These are phyloP conservation scores for Ophion obscuratus DNA, from an alignment of 2,888 invertebrate genomes.

Conservation along the genomic window DNA sequence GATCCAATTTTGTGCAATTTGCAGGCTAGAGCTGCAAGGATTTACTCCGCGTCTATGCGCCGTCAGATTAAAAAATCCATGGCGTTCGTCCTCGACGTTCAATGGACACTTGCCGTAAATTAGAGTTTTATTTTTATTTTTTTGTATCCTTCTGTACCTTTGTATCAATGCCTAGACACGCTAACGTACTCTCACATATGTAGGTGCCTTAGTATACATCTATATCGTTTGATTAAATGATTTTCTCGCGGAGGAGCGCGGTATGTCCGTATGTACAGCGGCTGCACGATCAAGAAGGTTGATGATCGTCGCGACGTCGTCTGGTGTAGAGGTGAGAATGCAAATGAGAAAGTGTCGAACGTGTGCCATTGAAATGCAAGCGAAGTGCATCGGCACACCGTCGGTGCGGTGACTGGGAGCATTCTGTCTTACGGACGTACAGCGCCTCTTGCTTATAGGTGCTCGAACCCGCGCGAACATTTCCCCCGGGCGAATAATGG, in stretches of 20 bases:
- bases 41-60: conserved; percentile 13
- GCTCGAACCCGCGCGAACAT: conserved; percentile 16
- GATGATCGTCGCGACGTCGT: conserved; percentile 62
- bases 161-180: neutral
- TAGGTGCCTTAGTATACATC: neutral
- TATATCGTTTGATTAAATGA: conserved; percentile 36
- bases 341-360: conserved; percentile 72
- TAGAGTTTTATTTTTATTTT: neutral
- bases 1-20: conserved; percentile 61
- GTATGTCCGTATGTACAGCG: conserved; percentile 25
- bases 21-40: conserved; percentile 36
- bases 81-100: conserved; percentile 2
- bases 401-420: conserved; percentile 76
- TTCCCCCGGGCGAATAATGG: conserved; percentile 72
- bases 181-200: neutral
- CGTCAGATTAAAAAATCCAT: conserved; percentile 20
- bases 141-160: neutral
- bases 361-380: conserved; percentile 79
- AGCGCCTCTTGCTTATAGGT: conserved; percentile 17
- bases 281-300: conserved; percentile 53
- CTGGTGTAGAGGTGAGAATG: conserved; percentile 74
- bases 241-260: conserved; percentile 18
- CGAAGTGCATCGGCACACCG: conserved; percentile 74
- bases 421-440: conserved; percentile 45
- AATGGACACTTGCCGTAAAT: conserved; percentile 6